Evolutionary conservation across 2,113 vertebrate genomes (phyloP).

Genomic region (Petroica traversi): DNA sequence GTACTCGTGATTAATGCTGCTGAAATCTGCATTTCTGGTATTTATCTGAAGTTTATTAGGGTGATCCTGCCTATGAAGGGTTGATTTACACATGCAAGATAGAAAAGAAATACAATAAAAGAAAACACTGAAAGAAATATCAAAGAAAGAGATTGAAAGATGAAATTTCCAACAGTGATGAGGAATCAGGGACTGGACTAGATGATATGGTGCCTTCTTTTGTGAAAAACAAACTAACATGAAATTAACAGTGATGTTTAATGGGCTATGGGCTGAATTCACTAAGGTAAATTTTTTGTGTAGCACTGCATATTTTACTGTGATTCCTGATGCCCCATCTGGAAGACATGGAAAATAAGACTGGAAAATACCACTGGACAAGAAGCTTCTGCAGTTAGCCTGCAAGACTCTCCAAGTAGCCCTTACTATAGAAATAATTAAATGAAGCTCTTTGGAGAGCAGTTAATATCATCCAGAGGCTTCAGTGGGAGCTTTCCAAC

Average conservation of each 20-base stretch:
- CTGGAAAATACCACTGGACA: background rate
- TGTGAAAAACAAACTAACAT: background rate
- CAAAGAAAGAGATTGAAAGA: background rate
- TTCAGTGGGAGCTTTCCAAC: background rate
- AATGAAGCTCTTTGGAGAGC: background rate
- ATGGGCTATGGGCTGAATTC: rapidly evolving
- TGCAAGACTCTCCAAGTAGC: background rate
- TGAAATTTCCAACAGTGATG: background rate
- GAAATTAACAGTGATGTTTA: background rate
- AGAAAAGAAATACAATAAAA: background rate
- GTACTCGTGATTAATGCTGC: background rate
- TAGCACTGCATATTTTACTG: background rate
- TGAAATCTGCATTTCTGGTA: background rate
- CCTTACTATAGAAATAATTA: background rate
- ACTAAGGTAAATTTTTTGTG: background rate
- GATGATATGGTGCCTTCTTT: background rate
- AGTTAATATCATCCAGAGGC: background rate
- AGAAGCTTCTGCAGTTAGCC: background rate
- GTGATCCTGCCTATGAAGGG: background rate
- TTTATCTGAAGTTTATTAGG: background rate
- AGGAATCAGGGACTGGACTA: background rate
- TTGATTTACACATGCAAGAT: background rate
- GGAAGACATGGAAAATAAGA: background rate
- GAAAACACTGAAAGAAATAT: background rate
- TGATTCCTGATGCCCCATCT: background rate